Percentiles rank a stretch among this genome's conserved stretches.
Conservation (phyloP, 64 coral and sea anemone genomes). For the Pachyseris speciosa region DNA sequence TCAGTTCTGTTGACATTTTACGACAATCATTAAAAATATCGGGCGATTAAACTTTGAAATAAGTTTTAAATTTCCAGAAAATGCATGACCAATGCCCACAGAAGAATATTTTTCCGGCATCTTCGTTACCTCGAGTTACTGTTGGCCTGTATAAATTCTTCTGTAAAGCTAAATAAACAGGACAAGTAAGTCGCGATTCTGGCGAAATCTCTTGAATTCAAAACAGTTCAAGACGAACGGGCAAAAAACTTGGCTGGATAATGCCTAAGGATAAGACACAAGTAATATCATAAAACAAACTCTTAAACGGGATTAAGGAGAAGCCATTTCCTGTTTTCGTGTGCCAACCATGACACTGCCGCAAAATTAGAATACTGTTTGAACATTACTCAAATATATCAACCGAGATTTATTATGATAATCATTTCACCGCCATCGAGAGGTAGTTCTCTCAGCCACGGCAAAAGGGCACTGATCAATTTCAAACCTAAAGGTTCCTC, state of each 20-base stretch:
- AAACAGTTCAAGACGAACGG: not conserved
- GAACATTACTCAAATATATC: not conserved
- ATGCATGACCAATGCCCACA: not conserved
- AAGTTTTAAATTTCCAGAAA: not conserved
- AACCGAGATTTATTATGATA: conserved; percentile 11
- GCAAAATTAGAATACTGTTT: not conserved
- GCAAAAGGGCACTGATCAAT: not conserved
- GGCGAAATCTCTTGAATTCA: not conserved
- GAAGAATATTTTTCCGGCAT: conserved; percentile 29
- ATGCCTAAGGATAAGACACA: not conserved
- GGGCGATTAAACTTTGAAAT: not conserved
- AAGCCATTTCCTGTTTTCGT: not conserved
- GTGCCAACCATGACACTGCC: not conserved
- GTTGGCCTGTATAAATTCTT: conserved; percentile 49
- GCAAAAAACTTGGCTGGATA: not conserved
- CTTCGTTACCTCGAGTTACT: conserved; percentile 59
- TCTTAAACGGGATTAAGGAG: not conserved
- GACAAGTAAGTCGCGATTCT: conserved; percentile 3
- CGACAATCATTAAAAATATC: not conserved
- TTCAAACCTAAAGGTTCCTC: not conserved
- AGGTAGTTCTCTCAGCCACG: not conserved
- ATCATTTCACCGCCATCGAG: not conserved
- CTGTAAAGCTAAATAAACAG: conserved; percentile 58
- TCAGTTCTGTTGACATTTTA: not conserved
- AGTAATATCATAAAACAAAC: not conserved